These are phyloP conservation scores for Poeciliopsis gracilis DNA, from an alignment of 2,797 vertebrate genomes.

Conservation along the genomic window DNA sequence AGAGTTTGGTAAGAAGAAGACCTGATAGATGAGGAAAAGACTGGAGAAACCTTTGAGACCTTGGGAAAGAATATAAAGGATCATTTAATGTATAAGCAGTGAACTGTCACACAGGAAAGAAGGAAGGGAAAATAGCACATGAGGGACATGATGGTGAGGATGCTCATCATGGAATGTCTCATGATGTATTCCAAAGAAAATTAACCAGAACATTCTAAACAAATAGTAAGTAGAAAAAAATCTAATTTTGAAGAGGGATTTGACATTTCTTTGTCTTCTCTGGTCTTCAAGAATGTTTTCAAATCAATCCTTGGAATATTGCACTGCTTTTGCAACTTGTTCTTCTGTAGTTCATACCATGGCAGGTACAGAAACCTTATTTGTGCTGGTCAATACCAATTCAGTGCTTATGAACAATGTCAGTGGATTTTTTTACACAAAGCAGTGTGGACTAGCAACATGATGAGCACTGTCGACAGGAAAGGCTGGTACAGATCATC, in stretches of 20 bases:
- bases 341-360: not conserved
- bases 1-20: conserved; percentile 58
- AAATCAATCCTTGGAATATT: not conserved
- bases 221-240: not conserved
- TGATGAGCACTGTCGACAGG: conserved; percentile 34
- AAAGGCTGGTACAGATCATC: conserved; percentile 54
- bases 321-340: not conserved
- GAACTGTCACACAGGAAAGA: conserved; percentile 34
- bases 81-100: conserved; percentile 58
- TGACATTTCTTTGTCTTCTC: not conserved
- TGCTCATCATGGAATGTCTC: not conserved
- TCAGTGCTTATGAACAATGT: conserved; percentile 7
- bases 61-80: conserved; percentile 47
- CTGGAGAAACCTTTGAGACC: conserved; percentile 42
- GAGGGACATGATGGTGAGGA: not conserved
- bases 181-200: not conserved
- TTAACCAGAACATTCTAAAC: not conserved
- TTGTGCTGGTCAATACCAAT: not conserved
- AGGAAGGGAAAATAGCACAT: conserved; percentile 19
- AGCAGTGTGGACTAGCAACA: conserved; percentile 19
- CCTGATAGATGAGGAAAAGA: conserved; percentile 48
- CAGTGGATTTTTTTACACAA: conserved; percentile 10
- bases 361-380: not conserved
- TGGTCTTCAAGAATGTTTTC: not conserved
- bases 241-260: not conserved